Percentiles rank a stretch among this genome's conserved stretches.
Conservation (phyloP, 2,888 invertebrate species). For the Melolontha melolontha region DNA sequence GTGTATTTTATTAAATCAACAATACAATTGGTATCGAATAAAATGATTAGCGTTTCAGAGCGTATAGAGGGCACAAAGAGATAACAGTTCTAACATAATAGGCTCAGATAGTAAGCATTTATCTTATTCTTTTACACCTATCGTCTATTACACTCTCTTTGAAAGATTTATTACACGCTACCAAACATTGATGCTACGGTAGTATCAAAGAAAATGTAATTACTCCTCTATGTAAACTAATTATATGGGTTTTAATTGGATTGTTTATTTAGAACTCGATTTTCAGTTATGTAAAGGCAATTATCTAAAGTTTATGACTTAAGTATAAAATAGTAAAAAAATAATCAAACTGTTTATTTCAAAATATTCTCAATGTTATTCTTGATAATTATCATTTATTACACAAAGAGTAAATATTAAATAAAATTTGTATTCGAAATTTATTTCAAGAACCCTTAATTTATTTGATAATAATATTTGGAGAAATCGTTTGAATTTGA, state of each 20-base stretch:
- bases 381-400: too few species aligned
- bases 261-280: conserved; percentile 22
- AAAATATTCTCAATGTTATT: too few species aligned
- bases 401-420: too few species aligned
- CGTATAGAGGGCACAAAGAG: conserved; percentile 15
- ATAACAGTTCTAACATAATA: conserved; percentile 13
- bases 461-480: too few species aligned
- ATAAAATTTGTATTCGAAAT: too few species aligned
- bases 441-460: too few species aligned
- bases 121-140: conserved; percentile 32
- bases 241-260: conserved; percentile 16
- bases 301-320: too few species aligned
- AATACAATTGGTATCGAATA: background rate
- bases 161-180: conserved; percentile 23
- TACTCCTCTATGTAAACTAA: conserved; percentile 8
- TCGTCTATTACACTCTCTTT: conserved; percentile 25
- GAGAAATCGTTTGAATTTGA: too few species aligned
- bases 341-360: too few species aligned
- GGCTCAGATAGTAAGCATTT: conserved; percentile 28
- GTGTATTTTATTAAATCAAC: background rate
- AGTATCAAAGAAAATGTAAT: conserved; percentile 33
- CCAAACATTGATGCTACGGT: background rate
- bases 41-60: conserved; percentile 1
- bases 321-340: conserved; percentile 4
- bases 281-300: background rate